Percentiles rank a stretch among this genome's conserved stretches.
Evolutionary conservation across 2,888 invertebrate genomes (phyloP).

Genomic region (Phortica magna): DNA sequence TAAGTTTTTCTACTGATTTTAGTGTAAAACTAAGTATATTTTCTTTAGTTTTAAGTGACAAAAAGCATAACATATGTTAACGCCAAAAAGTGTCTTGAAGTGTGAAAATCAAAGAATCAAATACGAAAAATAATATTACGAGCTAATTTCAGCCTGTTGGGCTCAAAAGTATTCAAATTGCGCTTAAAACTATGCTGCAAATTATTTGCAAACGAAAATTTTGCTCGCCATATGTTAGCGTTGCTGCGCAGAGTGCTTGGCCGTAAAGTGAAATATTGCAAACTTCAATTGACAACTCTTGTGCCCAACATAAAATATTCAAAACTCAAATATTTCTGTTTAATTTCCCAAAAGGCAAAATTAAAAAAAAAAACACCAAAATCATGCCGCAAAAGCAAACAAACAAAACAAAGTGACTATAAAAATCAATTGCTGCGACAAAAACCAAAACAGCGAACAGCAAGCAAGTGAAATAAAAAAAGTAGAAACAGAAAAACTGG

Average conservation of each 20-base stretch:
- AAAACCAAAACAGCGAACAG: constrained; percentile 5
- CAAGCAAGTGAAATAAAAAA: constrained; percentile 20
- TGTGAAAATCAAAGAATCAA: neutral
- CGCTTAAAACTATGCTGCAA: neutral
- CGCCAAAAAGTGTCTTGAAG: neutral
- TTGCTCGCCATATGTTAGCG: constrained; percentile 16
- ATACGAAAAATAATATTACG: neutral
- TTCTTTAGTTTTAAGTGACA: neutral
- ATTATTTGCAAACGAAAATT: no score
- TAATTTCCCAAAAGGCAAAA: constrained; percentile 21
- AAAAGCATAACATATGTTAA: constrained; percentile 11
- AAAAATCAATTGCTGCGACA: constrained; percentile 23
- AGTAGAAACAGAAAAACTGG: constrained; percentile 1
- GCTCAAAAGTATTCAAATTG: neutral
- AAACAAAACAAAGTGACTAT: neutral
- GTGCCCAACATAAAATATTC: neutral
- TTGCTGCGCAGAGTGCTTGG: no score
- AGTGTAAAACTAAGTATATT: constrained; percentile 8
- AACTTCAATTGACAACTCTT: neutral
- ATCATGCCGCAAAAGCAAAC: neutral
- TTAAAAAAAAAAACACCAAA: neutral
- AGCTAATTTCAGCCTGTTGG: no score
- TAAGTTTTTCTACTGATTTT: neutral
- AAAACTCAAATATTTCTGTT: neutral
- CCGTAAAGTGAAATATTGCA: no score